Conservation (phyloP, 2,888 invertebrate genomes). For the Chrysolina haemoptera region DNA sequence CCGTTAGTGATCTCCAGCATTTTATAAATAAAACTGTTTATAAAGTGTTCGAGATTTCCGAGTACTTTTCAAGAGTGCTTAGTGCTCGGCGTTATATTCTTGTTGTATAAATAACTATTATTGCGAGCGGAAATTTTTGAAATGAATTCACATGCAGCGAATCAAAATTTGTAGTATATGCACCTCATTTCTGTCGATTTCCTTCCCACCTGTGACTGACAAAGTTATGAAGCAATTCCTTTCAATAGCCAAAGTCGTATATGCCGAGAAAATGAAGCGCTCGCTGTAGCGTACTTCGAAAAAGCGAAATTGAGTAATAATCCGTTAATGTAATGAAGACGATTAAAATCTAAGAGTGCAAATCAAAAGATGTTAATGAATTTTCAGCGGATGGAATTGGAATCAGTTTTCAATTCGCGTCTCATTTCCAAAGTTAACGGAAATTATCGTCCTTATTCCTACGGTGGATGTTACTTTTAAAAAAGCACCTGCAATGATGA, state of each 20-base stretch:
- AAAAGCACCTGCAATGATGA: constrained; percentile 42
- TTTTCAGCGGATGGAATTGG: constrained; percentile 57
- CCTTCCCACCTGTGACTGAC: neutral
- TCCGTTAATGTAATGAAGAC: constrained; percentile 55
- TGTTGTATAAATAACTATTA: too few relatives aligned
- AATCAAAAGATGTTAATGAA: constrained; percentile 61
- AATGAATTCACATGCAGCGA: too few relatives aligned
- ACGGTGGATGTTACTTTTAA: constrained; percentile 54
- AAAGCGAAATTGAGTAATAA: constrained; percentile 49
- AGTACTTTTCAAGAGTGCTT: too few relatives aligned
- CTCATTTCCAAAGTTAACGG: constrained; percentile 66
- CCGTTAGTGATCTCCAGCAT: too few relatives aligned
- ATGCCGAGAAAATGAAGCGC: neutral
- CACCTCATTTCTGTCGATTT: too few relatives aligned
- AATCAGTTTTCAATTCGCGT: constrained; percentile 65
- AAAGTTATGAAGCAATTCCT: neutral
- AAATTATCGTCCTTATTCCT: constrained; percentile 64
- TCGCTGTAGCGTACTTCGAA: neutral
- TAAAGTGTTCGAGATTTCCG: too few relatives aligned
- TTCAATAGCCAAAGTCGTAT: neutral
- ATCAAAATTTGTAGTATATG: too few relatives aligned
- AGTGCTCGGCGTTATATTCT: too few relatives aligned
- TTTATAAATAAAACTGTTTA: too few relatives aligned
- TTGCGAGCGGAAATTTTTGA: too few relatives aligned
- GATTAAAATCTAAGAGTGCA: constrained; percentile 58